Percentiles rank a stretch among this genome's conserved stretches.
These are phyloP conservation scores for Meteorus cinctellus DNA, from an alignment of 2,888 invertebrate genomes.

Conservation along the genomic window DNA sequence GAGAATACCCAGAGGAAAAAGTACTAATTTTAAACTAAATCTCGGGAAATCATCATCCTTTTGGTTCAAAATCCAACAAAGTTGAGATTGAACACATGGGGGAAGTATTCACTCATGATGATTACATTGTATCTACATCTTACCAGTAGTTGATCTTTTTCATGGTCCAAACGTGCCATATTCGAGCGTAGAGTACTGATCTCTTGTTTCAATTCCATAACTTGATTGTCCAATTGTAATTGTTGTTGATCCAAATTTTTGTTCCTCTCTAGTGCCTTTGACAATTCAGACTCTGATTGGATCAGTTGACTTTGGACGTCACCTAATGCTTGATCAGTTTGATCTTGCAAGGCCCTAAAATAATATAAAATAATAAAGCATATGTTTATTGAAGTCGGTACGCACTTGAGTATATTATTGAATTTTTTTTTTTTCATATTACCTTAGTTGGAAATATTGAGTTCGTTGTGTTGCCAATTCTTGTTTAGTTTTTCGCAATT, in stretches of 20 bases:
- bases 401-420: not conserved
- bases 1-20: too few relatives aligned
- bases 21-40: too few relatives aligned
- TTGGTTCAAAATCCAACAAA: too few relatives aligned
- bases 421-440: slow-evolving; percentile 12
- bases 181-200: slow-evolving; percentile 79
- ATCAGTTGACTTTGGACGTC: slow-evolving; percentile 82
- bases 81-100: too few relatives aligned
- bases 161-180: slow-evolving; percentile 80
- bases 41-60: too few relatives aligned
- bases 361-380: not conserved
- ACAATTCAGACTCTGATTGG: slow-evolving; percentile 79
- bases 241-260: slow-evolving; percentile 77
- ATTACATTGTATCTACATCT: slow-evolving; percentile 44
- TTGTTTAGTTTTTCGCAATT: slow-evolving; percentile 73
- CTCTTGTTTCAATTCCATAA: slow-evolving; percentile 78
- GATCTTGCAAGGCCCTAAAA: slow-evolving; percentile 81
- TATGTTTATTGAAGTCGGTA: not conserved
- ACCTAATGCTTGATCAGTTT: slow-evolving; percentile 83
- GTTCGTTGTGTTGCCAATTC: slow-evolving; percentile 76
- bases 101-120: too few relatives aligned
- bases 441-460: slow-evolving; percentile 78
- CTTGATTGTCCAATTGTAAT: slow-evolving; percentile 78
- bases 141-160: slow-evolving; percentile 81
- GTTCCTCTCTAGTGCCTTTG: slow-evolving; percentile 77